Evolutionary conservation across 1,140 invertebrate genomes (phyloP), one percentile per base, ranked within the genome.

Genomic region (Euwallacea similis): DNA sequence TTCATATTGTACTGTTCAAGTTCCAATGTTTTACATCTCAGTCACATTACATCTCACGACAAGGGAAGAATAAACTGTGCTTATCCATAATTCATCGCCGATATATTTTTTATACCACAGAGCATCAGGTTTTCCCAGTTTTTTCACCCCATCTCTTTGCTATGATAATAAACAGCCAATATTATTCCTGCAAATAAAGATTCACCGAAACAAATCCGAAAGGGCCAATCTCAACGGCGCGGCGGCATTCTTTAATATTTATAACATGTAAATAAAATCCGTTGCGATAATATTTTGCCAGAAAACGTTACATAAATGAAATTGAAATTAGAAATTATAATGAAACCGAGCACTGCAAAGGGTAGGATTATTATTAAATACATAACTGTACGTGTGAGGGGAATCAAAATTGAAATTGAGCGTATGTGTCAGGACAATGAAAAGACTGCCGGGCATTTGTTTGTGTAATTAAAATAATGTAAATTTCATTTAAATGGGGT

Each of bases 241-340:
- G 9, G 2, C 46, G 13, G 21, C 21, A 33, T 33, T 13, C 46
- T 50, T 50, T 50, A 50, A 50, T 50, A 50, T 50, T 50, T 50
- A 50, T 50, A 50, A 50, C 46, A 50, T 50, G 46, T 50, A 50
- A 50, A 50, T 50, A 50, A 50, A 50, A 50, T 50, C 46, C 46
- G 46, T 50, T 50, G 13, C 46, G 46, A 50, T 3, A 50, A 50
- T 50, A 50, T 50, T 50, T 50, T 50, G 9, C 13, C 46, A 50
- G 46, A 50, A 33, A 50, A 50, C 46, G 46, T 50, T 50, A 50
- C 13, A 50, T 50, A 50, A 50, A 33, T 4, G 21, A 33, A 50
- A 50, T 50, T 50, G 46, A 50, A 11, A 50, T 50, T 50, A 50
- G 46, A 50, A 50, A 50, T 50, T 50, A 50, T 50, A 50, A 50